Evolutionary conservation across 2,113 vertebrate genomes (phyloP), one percentile per base, ranked within the genome.

Genomic region (Lethenteron reissneri): DNA sequence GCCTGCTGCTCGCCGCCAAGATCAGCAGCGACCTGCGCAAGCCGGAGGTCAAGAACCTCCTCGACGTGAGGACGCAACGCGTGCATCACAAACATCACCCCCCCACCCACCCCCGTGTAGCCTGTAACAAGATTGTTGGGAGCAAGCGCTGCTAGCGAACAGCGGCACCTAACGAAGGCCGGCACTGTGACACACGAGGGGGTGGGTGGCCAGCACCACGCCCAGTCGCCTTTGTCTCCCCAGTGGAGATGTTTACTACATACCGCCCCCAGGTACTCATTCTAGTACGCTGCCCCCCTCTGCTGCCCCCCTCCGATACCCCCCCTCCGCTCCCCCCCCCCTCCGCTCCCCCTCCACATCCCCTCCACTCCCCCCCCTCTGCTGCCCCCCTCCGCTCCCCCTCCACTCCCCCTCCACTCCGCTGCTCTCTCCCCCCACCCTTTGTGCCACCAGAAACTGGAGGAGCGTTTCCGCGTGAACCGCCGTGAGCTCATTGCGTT

Each of bases 21-120:
- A 94, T 97, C 82, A 95, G 90, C 84, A 94, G 91, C 12, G 94
- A 97, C 76, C 88, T 99, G 74, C 88, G 84, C 79, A 97, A 92
- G 74, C 85, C 82, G 0, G 91, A 96, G 72, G 90, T 99, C 57
- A 96, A 87, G 78, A 89, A 92, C 76, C 86, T 99, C 60, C 89
- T 99, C 12, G 94, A 99, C 1, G 94, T 99, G 79, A 86, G 90
- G 83, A 56, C 9, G 71, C 3, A 19, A 17, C 21, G 12, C 69
- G 2, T 4, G 58, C 71, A 71, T 58, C 41, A n/a, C 72, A 9
- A 15, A 75, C 21, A 68, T 68, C 73, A 11, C n/a, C 56, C 59
- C 41, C 41, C 12, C 12, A 2, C 58, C 56, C 41, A 41, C n/a
- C 41, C 41, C 41, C 41, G 41, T 41, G 41, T 41, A 41, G 41